These are phyloP conservation scores for Eristalis tenax DNA, from an alignment of 2,888 invertebrate genomes.

Conservation along the genomic window DNA sequence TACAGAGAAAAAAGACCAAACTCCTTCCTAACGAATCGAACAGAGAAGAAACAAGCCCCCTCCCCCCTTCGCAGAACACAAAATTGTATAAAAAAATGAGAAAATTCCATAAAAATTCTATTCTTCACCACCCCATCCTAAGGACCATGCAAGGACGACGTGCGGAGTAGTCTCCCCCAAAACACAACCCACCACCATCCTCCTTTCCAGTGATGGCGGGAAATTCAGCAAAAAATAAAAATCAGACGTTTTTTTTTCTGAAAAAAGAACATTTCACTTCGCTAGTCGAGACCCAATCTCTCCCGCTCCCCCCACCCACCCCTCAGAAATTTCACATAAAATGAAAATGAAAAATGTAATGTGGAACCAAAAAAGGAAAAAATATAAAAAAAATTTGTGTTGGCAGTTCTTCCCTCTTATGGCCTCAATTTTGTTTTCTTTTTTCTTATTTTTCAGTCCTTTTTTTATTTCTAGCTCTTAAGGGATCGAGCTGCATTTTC, in stretches of 20 bases:
- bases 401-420: constrained; percentile 69
- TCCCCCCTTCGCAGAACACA: constrained; percentile 42
- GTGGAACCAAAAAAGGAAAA: constrained; percentile 55
- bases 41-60: constrained; percentile 8
- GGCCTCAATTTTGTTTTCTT: constrained; percentile 63
- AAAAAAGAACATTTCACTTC: constrained; percentile 7
- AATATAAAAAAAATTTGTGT: constrained; percentile 42
- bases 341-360: constrained; percentile 66
- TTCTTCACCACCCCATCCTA: constrained; percentile 39
- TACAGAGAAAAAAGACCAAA: background rate
- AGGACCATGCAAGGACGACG: background rate
- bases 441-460: constrained; percentile 31
- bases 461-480: constrained; percentile 3
- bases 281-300: constrained; percentile 37
- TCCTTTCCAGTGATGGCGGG: background rate
- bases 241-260: constrained; percentile 25
- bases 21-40: background rate
- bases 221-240: background rate
- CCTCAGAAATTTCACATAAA: constrained; percentile 45
- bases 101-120: constrained; percentile 71
- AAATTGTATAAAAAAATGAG: constrained; percentile 64
- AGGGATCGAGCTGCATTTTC: constrained; percentile 47
- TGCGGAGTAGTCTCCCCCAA: background rate
- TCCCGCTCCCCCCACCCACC: constrained; percentile 7
- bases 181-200: background rate